A percentile compares a stretch with the other conserved stretches of the same genome.
phyloP scores from a whole-genome alignment of 2,888 invertebrate genomes.

The Anodontia alba region DNA sequence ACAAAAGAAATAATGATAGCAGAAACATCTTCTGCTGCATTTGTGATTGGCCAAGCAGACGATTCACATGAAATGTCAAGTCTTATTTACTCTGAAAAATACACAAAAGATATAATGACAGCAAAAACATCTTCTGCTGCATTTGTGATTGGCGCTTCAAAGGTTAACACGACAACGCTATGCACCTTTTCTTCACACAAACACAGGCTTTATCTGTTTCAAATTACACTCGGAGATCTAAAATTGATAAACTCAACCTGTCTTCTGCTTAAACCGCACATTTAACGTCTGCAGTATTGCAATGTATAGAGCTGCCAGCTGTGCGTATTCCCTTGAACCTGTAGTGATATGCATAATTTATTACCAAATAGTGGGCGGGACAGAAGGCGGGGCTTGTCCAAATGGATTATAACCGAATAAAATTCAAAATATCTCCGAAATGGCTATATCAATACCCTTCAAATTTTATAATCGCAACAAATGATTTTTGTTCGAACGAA shows the following conservation, averaged over 20 bases:
- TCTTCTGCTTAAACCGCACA: background rate
- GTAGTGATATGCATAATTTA: constrained; percentile 8
- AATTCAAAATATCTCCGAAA: background rate
- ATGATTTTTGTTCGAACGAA: constrained; percentile 53
- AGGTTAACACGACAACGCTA: background rate
- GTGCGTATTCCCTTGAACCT: background rate
- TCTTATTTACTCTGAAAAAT: too few relatives aligned
- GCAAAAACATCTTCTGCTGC: too few relatives aligned
- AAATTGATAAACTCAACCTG: constrained; percentile 14
- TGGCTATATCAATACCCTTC: background rate
- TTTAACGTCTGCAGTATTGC: background rate
- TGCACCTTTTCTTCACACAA: background rate
- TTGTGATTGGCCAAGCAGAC: too few relatives aligned
- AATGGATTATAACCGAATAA: background rate
- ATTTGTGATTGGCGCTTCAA: too few relatives aligned
- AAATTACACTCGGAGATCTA: constrained; percentile 3
- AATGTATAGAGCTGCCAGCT: background rate
- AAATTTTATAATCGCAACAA: background rate
- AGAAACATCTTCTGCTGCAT: too few relatives aligned
- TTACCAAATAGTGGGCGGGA: background rate
- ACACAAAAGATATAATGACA: too few relatives aligned
- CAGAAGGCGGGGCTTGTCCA: background rate
- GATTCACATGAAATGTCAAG: too few relatives aligned
- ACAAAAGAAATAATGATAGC: too few relatives aligned
- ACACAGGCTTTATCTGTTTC: constrained; percentile 2